Base-by-base conservation (phyloP, 2,113 vertebrate genomes). In the Neolamprologus variostigma region DNA sequence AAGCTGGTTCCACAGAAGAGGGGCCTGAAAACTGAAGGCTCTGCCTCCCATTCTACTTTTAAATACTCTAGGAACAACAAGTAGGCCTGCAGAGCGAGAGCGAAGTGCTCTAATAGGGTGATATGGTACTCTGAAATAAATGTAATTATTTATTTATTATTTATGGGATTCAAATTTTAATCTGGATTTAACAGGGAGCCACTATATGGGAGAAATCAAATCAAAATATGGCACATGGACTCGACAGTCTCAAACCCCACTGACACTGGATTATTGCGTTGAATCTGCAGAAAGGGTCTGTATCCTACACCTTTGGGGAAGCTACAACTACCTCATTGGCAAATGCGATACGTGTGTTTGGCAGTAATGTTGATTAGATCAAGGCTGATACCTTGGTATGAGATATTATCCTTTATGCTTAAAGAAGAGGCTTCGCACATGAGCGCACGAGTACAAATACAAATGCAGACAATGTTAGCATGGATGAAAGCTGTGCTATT, bases 21-120 rank as follows among this genome's bases (percentile, higher is more conserved):
- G 26, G 8, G 26, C 26, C 57, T 31, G 57, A 61, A 61, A 61
- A 17, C 57, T 61, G 57, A 61, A 61, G 57, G 8, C 57, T 61
- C 57, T 31, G 0, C 57, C 57, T 61, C 57, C 26, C 26, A 61
- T 61, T 31, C 14, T 31, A 61, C 57, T 31, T 61, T 61, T 61
- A 61, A 4, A 61, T 31, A 61, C 57, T 61, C 57, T 1, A 61
- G 57, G 57, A 31, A 31, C 57, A 59, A 59, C 26, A 61, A 31
- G 57, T 31, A 61, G 2, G 14, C 26, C 57, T 61, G 26, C 57
- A 61, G 14, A 0, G 57, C 0, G 2, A 0, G 57, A 31, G 57
- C 0, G 0, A 17, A 4, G 57, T 31, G 26, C 14, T 61, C 14
- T 61, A 3, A 1, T 7, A 2, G 6, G 4, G 57, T 61, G 0